phyloP scores from a whole-genome alignment of 2,797 vertebrate species.

The Lagodon rhomboides region DNA sequence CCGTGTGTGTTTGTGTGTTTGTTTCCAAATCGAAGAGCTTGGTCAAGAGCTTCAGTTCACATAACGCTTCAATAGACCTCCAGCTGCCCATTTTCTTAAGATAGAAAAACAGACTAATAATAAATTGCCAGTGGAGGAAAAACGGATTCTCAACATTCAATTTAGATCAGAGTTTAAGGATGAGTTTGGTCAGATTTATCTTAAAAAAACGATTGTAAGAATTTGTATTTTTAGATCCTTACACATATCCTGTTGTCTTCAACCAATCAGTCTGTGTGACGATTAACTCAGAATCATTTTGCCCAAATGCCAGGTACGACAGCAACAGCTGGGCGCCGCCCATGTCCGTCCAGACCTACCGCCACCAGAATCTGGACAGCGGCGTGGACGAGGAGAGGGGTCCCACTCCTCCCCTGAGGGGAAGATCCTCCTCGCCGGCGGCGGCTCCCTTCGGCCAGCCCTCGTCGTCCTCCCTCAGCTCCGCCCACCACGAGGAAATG shows the following conservation, averaged over 20 bases:
- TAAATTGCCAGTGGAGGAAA: not conserved
- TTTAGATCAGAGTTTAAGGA: not conserved
- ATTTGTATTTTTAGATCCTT: not conserved
- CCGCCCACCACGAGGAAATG: constrained; percentile 96
- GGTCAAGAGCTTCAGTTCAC: constrained; percentile 39
- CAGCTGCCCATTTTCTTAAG: not conserved
- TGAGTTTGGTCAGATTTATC: not conserved
- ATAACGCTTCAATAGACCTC: constrained; percentile 6
- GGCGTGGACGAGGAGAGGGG: constrained; percentile 92
- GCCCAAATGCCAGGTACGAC: constrained; percentile 86
- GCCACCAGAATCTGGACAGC: constrained; percentile 92
- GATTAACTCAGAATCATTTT: constrained; percentile 13
- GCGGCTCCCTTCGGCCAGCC: constrained; percentile 90
- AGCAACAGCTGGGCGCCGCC: constrained; percentile 92
- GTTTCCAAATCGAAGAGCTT: constrained; percentile 9
- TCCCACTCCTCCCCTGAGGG: constrained; percentile 93
- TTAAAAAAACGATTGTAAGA: not conserved
- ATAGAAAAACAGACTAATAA: not conserved
- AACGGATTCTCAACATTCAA: not conserved
- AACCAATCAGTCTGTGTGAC: not conserved
- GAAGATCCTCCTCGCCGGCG: constrained; percentile 92
- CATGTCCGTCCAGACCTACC: constrained; percentile 92
- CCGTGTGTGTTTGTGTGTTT: constrained; percentile 13
- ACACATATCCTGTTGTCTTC: not conserved
- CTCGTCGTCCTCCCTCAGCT: constrained; percentile 92